Percentiles rank a stretch among this genome's conserved stretches.
phyloP scores from a whole-genome alignment of 2,888 invertebrate genomes.

The Latrodectus hesperus region DNA sequence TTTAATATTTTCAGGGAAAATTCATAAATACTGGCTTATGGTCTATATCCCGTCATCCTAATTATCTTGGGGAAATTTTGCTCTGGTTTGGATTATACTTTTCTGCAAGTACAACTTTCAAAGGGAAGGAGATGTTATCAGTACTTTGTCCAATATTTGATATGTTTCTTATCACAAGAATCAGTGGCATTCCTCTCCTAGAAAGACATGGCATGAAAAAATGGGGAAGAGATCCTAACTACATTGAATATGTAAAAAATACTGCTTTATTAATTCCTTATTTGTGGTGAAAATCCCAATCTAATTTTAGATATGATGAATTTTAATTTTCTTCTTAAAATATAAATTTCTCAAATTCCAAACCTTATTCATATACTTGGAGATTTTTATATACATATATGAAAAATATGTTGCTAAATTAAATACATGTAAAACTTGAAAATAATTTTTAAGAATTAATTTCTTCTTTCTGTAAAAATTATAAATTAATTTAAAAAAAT shows the following conservation, averaged over 20 bases:
- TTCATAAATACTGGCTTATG: constrained; percentile 73
- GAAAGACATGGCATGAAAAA: constrained; percentile 73
- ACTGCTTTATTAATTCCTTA: constrained; percentile 75
- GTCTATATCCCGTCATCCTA: constrained; percentile 75
- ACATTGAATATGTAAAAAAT: constrained; percentile 73
- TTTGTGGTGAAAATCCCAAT: constrained; percentile 47
- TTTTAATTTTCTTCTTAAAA: too few species aligned
- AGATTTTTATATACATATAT: too few species aligned
- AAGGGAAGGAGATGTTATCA: constrained; percentile 58
- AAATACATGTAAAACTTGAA: too few species aligned
- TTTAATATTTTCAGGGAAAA: constrained; percentile 35
- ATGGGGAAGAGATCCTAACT: constrained; percentile 74
- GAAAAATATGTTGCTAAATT: too few species aligned
- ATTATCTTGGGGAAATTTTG: constrained; percentile 75
- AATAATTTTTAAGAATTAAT: too few species aligned
- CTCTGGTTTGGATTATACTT: constrained; percentile 75
- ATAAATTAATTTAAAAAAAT: too few species aligned
- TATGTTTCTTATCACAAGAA: constrained; percentile 74
- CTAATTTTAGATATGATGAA: too few species aligned
- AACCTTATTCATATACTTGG: too few species aligned
- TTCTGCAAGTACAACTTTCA: constrained; percentile 62
- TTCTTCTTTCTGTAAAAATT: too few species aligned
- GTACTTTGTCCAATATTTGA: constrained; percentile 73
- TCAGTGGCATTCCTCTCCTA: constrained; percentile 75
- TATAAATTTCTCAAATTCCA: too few species aligned